Conservation (phyloP, 2,888 invertebrate genomes). For the Hymenopus coronatus region DNA sequence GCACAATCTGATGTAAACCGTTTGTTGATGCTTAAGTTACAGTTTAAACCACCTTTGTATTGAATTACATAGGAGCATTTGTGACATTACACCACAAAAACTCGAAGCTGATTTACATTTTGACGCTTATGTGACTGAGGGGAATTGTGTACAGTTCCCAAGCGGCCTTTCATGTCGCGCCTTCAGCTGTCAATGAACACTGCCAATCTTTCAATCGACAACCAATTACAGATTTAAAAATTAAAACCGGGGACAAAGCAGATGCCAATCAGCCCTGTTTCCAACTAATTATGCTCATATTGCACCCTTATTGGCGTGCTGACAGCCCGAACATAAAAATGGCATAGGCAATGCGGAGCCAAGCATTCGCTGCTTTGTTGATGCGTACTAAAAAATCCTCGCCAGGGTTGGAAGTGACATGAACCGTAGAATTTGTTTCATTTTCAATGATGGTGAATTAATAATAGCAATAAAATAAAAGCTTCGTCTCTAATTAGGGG, state of each 20-base stretch:
- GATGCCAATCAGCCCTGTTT: not conserved
- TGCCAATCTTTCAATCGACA: constrained; percentile 16
- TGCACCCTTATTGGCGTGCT: not conserved
- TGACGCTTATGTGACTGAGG: not conserved
- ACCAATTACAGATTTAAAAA: constrained; percentile 18
- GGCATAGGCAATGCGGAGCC: not conserved
- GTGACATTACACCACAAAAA: not conserved
- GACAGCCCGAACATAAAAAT: not conserved
- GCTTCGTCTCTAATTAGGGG: not conserved
- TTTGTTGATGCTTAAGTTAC: no score
- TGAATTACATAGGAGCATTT: not conserved
- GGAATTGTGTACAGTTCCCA: not conserved
- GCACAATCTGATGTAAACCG: no score
- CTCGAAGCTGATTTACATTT: not conserved
- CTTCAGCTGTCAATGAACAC: constrained; percentile 4
- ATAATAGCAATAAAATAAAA: not conserved
- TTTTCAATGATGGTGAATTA: not conserved
- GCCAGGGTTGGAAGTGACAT: not conserved
- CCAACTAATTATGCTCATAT: not conserved
- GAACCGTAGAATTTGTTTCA: not conserved
- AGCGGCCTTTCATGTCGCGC: not conserved
- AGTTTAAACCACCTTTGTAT: not conserved
- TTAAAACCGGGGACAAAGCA: not conserved
- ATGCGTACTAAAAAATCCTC: not conserved
- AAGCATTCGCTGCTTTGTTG: not conserved